Base-by-base conservation (phyloP, 1,140 invertebrate species). In the Asbolus verrucosus region DNA sequence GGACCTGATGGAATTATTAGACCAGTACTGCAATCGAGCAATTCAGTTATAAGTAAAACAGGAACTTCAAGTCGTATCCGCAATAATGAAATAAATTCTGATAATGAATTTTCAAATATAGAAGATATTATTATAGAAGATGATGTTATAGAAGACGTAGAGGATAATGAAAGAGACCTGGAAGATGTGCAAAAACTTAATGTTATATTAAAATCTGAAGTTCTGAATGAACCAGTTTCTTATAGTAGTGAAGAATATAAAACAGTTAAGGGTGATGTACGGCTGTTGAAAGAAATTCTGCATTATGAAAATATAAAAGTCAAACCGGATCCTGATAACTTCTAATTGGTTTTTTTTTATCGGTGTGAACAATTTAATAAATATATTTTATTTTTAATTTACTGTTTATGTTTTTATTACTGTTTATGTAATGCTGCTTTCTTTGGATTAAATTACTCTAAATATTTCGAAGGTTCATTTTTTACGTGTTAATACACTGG, bases 271-370 rank as follows among this genome's bases (percentile, higher is more conserved):
- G 11, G 21, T n/a, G 46, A 54, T 27, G 46, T 54, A 13, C 46
- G 27, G 9, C 21, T 54, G 0, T 13, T 54, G 2, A 54, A 54
- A 14, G 21, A 54, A 13, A 54, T 54, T 13, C 46, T 54, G 2
- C 19, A 54, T n/a, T 54, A 54, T 27, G 46, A 54, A 31, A 54
- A 54, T 27, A 14, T 54, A 1, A 24, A 24, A 31, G 11, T 30
- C 1, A 54, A 54, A 16, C 2, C 46, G 4, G 46, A 54, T 14
- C 46, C 46, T 27, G 21, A 54, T 11, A 11, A 21, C 14, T 54
- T 3, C 6, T 54, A 11, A 11, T 11, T 50, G n/a, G n/a, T 27
- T 41, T 41, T 41, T 6, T 8, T 5, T n/a, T n/a, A n/a, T n/a
- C n/a, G n/a, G n/a, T n/a, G n/a, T n/a, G n/a, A n/a, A n/a, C n/a